Conservation (phyloP, 2,113 vertebrate genomes). For the Protobothrops flavoviridis region DNA sequence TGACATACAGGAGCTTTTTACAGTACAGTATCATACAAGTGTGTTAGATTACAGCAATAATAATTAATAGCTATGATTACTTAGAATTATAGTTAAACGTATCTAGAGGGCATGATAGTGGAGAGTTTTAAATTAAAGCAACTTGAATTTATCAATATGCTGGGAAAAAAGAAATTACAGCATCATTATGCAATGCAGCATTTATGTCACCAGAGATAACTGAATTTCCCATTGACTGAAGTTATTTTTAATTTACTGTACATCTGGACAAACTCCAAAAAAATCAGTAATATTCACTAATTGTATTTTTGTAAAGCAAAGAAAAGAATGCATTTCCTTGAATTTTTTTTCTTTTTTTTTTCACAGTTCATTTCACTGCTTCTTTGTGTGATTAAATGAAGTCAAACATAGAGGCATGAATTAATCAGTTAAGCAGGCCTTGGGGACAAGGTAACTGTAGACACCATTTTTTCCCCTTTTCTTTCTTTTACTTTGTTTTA, state of each 20-base stretch:
- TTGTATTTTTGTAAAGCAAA: slow-evolving; percentile 94
- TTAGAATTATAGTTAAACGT: neutral
- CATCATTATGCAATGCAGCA: slow-evolving; percentile 47
- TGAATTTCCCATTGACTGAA: slow-evolving; percentile 77
- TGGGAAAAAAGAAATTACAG: slow-evolving; percentile 52
- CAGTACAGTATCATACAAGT: neutral
- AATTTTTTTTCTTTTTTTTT: slow-evolving; percentile 80
- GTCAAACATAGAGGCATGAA: slow-evolving; percentile 64
- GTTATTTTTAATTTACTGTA: slow-evolving; percentile 81
- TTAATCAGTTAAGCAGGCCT: slow-evolving; percentile 53
- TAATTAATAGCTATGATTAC: neutral
- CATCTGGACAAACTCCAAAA: slow-evolving; percentile 94
- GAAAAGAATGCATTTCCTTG: slow-evolving; percentile 78
- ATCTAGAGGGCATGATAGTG: neutral
- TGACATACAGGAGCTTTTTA: slow-evolving; percentile 16
- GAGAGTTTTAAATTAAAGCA: neutral
- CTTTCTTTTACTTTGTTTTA: neutral
- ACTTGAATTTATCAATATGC: slow-evolving; percentile 55
- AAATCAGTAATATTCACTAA: slow-evolving; percentile 95
- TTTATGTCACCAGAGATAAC: slow-evolving; percentile 67
- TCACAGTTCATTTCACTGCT: slow-evolving; percentile 74
- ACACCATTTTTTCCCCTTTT: neutral
- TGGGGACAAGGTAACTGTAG: neutral
- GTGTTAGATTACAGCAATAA: neutral
- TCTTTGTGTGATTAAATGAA: slow-evolving; percentile 70